A percentile compares a stretch with the other conserved stretches of the same genome.
Evolutionary conservation across 2,113 vertebrate genomes (phyloP).

Genomic region (Pterocles gutturalis): DNA sequence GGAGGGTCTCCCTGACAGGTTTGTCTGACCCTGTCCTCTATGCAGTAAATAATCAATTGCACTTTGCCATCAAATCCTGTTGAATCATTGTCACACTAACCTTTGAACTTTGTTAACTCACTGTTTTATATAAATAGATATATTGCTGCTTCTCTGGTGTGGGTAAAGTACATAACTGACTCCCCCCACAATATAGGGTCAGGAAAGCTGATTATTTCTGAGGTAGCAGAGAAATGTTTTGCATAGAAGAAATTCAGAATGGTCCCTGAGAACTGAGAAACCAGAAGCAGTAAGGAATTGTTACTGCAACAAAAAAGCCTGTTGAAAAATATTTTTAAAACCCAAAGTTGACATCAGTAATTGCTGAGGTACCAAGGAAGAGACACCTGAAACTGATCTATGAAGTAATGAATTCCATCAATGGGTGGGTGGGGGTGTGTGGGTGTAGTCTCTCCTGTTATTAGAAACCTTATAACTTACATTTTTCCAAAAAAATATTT

Average conservation of each 20-base stretch:
- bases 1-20: too few relatives aligned
- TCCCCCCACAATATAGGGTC: too few relatives aligned
- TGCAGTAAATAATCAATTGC: too few relatives aligned
- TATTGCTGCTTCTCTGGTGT: too few relatives aligned
- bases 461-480: not conserved
- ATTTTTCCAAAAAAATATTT: not conserved
- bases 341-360: accelerated
- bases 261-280: not conserved
- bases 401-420: not conserved
- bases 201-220: not conserved
- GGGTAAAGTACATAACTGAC: too few relatives aligned
- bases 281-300: not conserved
- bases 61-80: too few relatives aligned
- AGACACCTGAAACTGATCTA: not conserved
- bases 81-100: too few relatives aligned
- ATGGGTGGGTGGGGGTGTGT: accelerated
- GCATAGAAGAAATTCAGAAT: not conserved
- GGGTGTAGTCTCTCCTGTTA: not conserved
- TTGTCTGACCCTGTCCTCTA: too few relatives aligned
- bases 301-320: not conserved
- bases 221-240: not conserved
- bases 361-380: not conserved
- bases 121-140: too few relatives aligned
- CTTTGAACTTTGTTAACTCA: too few relatives aligned
- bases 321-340: not conserved